Percentiles rank a stretch among this genome's conserved stretches.
Conservation (phyloP, 2,888 invertebrate species). For the Deroplatys truncata region DNA sequence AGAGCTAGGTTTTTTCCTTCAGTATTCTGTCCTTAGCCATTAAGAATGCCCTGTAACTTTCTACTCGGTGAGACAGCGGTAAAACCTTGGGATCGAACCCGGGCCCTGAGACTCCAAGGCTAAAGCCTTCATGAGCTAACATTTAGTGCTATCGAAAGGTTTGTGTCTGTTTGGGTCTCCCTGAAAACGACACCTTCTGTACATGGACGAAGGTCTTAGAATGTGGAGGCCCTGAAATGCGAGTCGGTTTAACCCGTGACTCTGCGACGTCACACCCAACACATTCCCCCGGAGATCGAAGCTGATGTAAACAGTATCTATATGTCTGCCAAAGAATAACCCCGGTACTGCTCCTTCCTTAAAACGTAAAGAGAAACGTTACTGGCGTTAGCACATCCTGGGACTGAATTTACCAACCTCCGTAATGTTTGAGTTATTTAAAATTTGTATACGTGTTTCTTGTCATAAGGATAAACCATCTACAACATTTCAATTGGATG, state of each 20-base stretch:
- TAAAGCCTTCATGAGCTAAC: neutral
- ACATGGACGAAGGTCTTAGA: neutral
- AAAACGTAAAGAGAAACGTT: no score
- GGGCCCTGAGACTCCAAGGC: neutral
- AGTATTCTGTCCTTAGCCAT: no score
- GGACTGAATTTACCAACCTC: no score
- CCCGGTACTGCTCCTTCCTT: no score
- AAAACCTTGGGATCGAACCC: neutral
- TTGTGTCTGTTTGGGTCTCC: neutral
- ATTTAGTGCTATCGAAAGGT: constrained; percentile 1
- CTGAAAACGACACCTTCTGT: neutral
- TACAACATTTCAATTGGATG: no score
- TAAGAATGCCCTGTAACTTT: neutral
- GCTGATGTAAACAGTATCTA: no score
- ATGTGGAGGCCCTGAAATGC: neutral
- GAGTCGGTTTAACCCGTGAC: neutral
- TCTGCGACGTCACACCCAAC: neutral
- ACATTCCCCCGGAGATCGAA: neutral
- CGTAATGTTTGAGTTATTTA: no score
- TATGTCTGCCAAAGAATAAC: no score
- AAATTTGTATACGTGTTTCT: no score
- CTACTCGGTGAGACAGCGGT: neutral
- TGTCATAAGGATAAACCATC: no score
- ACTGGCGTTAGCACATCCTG: no score
- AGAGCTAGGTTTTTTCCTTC: no score